Conservation (phyloP, 2,888 invertebrate species). For the Embidobia sp. region DNA sequence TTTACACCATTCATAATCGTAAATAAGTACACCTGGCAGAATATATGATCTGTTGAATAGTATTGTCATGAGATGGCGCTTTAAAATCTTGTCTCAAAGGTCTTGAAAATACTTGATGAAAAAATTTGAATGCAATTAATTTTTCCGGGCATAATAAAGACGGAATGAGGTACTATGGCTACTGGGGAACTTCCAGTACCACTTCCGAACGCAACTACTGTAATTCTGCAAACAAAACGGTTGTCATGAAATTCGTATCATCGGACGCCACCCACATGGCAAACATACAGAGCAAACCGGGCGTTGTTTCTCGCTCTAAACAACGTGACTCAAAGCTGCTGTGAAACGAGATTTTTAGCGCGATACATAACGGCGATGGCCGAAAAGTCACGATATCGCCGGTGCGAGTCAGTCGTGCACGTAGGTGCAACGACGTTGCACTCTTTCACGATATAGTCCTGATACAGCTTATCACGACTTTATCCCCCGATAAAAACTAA, state of each 20-base stretch:
- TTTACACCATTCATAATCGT: too few relatives aligned
- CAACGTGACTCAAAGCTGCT: constrained; percentile 57
- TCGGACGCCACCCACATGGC: constrained; percentile 25
- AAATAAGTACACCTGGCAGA: too few relatives aligned
- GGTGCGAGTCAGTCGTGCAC: constrained; percentile 60
- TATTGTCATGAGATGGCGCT: too few relatives aligned
- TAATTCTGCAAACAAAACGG: constrained; percentile 13
- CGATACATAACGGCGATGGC: constrained; percentile 48
- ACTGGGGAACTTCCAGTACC: too few relatives aligned
- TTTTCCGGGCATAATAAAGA: too few relatives aligned
- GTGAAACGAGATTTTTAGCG: constrained; percentile 56
- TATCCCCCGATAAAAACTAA: constrained; percentile 80
- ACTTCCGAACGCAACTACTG: too few relatives aligned
- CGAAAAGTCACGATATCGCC: constrained; percentile 64
- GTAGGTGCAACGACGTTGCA: constrained; percentile 60
- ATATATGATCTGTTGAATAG: too few relatives aligned
- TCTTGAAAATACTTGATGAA: too few relatives aligned
- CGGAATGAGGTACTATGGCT: too few relatives aligned
- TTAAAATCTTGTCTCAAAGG: too few relatives aligned
- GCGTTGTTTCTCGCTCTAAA: constrained; percentile 40
- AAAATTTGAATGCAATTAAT: too few relatives aligned
- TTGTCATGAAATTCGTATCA: constrained; percentile 12
- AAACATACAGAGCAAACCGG: constrained; percentile 33
- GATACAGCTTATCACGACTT: constrained; percentile 80
- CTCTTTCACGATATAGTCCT: constrained; percentile 71